phyloP scores from a whole-genome alignment of 2,113 vertebrate genomes.

The Hassar affinis region DNA sequence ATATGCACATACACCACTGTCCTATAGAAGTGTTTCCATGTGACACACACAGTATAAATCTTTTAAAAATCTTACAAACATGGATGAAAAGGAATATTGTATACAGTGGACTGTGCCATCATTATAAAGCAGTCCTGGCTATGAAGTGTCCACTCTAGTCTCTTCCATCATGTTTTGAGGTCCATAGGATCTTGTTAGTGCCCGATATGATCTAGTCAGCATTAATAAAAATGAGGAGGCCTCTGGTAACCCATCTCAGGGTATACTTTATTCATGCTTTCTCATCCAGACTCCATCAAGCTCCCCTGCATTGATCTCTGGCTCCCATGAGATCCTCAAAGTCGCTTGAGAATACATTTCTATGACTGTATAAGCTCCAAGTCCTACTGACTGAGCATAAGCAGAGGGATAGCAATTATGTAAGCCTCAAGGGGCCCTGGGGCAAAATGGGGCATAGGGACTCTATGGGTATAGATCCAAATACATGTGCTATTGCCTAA shows the following conservation, averaged over 20 bases:
- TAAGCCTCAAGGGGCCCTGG: constrained; percentile 38
- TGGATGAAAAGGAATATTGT: not conserved
- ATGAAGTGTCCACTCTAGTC: not conserved
- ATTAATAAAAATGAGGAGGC: constrained; percentile 54
- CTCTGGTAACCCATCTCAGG: constrained; percentile 33
- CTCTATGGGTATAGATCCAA: constrained; percentile 4
- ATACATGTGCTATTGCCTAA: constrained; percentile 1
- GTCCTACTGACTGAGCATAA: constrained; percentile 31
- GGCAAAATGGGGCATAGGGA: constrained; percentile 29
- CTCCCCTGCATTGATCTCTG: constrained; percentile 47
- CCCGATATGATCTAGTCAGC: constrained; percentile 38
- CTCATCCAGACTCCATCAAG: constrained; percentile 49
- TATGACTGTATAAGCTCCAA: constrained; percentile 31
- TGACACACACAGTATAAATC: not conserved
- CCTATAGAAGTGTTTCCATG: not conserved
- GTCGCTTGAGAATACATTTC: constrained; percentile 45
- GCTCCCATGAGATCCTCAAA: constrained; percentile 22
- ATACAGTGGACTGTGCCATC: not conserved
- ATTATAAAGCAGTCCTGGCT: constrained; percentile 2
- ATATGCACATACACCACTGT: not conserved
- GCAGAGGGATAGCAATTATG: constrained; percentile 51
- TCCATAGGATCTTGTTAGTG: constrained; percentile 47
- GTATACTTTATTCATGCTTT: constrained; percentile 52
- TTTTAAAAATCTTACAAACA: not conserved
- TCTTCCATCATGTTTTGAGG: constrained; percentile 17